Percentiles rank a stretch among this genome's conserved stretches.
Evolutionary conservation across 1,140 invertebrate species (phyloP).

Genomic region (Drosophila nikananu): DNA sequence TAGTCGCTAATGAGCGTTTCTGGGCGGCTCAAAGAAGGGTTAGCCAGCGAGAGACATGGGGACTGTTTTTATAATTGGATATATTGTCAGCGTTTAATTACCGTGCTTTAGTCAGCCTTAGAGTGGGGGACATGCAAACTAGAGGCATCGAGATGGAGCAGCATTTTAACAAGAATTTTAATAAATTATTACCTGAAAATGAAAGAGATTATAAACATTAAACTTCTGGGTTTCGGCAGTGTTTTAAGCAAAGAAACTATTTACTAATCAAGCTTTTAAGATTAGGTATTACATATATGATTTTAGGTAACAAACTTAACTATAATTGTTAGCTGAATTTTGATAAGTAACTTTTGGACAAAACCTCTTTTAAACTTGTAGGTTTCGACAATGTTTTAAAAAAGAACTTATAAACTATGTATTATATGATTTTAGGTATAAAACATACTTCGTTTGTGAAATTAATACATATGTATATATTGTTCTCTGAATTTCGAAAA

Average conservation of each 20-base stretch:
- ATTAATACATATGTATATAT: too few relatives aligned
- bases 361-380: background rate
- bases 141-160: background rate
- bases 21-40: slow-evolving; percentile 12
- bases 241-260: too few relatives aligned
- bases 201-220: background rate
- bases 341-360: background rate
- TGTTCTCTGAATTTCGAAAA: background rate
- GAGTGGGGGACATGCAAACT: background rate
- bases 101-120: slow-evolving; percentile 8
- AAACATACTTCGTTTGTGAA: too few relatives aligned
- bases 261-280: background rate
- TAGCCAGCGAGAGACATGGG: slow-evolving; percentile 11
- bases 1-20: slow-evolving; percentile 33
- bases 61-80: slow-evolving; percentile 44
- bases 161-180: too few relatives aligned
- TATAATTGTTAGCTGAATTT: background rate
- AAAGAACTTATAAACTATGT: too few relatives aligned
- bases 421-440: too few relatives aligned
- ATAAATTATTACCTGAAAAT: slow-evolving; percentile 44
- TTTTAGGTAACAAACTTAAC: background rate
- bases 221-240: background rate
- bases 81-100: slow-evolving; percentile 46
- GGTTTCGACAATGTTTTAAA: too few relatives aligned
- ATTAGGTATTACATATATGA: background rate